Conservation (phyloP, 2,888 invertebrate genomes). For the Agonopterix heracliana region DNA sequence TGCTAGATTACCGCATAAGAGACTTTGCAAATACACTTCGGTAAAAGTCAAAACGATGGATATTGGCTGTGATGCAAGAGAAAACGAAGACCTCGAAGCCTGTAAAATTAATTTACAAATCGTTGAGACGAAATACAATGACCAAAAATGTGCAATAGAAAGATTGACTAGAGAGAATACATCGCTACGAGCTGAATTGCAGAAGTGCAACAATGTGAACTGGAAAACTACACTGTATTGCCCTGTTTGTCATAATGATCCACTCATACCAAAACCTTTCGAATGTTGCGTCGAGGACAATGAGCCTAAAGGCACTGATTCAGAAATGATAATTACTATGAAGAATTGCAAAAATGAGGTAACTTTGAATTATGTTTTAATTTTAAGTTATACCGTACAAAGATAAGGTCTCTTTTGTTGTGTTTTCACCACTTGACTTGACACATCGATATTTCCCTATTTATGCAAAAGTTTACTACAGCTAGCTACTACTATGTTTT, state of each 20-base stretch:
- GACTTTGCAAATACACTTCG: conserved; percentile 29
- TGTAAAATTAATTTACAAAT: conserved; percentile 32
- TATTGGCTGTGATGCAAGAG: conserved; percentile 25
- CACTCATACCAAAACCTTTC: conserved; percentile 35
- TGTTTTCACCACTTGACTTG: too few species aligned
- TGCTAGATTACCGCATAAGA: conserved; percentile 15
- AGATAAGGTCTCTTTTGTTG: too few species aligned
- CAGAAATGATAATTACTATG: conserved; percentile 65
- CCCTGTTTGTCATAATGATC: conserved; percentile 16
- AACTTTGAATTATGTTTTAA: conserved; percentile 3
- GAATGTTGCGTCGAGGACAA: conserved; percentile 24
- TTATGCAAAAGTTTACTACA: too few species aligned
- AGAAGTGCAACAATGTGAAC: conserved; percentile 27
- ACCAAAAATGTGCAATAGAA: conserved; percentile 43
- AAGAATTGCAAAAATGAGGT: conserved; percentile 58
- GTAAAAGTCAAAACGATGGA: conserved; percentile 30
- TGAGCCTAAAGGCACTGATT: conserved; percentile 38
- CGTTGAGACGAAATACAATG: conserved; percentile 33
- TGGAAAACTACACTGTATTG: conserved; percentile 21
- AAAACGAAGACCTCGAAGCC: conserved; percentile 23
- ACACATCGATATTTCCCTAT: too few species aligned
- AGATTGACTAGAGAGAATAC: conserved; percentile 44
- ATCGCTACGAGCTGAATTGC: conserved; percentile 43
- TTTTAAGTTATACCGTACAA: too few species aligned
- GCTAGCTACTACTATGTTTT: too few species aligned